phyloP scores from a whole-genome alignment of 2,888 invertebrate genomes.

The Pterobdella sp. region DNA sequence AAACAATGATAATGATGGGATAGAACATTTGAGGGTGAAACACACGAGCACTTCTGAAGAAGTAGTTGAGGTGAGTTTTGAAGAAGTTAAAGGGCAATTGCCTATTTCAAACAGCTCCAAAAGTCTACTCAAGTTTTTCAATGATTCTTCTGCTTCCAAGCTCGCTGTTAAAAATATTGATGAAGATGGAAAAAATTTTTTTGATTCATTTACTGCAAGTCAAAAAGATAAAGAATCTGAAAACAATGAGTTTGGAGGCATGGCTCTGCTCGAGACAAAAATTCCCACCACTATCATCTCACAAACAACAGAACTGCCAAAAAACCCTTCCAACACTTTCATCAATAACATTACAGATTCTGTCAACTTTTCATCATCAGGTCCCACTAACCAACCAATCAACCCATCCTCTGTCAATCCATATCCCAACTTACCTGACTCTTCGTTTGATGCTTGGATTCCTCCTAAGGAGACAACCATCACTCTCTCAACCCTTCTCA shows the following conservation, averaged over 20 bases:
- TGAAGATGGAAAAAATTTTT: slow-evolving; percentile 38
- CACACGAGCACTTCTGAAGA: slow-evolving; percentile 22
- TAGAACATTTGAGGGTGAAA: neutral
- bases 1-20: neutral
- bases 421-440: slow-evolving; percentile 40
- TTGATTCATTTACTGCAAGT: slow-evolving; percentile 38
- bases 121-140: slow-evolving; percentile 38
- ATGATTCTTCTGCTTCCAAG: slow-evolving; percentile 14
- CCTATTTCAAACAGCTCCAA: slow-evolving; percentile 29
- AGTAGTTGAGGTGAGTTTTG: slow-evolving; percentile 33
- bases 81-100: slow-evolving; percentile 33
- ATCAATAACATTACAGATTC: neutral
- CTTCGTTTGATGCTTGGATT: slow-evolving; percentile 61
- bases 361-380: neutral
- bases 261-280: neutral
- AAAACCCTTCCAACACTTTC: neutral
- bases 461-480: slow-evolving; percentile 66
- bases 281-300: neutral
- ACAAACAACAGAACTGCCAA: neutral
- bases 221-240: slow-evolving; percentile 27
- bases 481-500: slow-evolving; percentile 9
- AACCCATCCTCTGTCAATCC: slow-evolving; percentile 45
- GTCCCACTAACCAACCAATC: slow-evolving; percentile 42
- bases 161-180: slow-evolving; percentile 25
- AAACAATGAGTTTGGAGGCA: neutral